Evolutionary conservation across 2,888 invertebrate species (phyloP).

Genomic region (Mimumesa dahlbomi): DNA sequence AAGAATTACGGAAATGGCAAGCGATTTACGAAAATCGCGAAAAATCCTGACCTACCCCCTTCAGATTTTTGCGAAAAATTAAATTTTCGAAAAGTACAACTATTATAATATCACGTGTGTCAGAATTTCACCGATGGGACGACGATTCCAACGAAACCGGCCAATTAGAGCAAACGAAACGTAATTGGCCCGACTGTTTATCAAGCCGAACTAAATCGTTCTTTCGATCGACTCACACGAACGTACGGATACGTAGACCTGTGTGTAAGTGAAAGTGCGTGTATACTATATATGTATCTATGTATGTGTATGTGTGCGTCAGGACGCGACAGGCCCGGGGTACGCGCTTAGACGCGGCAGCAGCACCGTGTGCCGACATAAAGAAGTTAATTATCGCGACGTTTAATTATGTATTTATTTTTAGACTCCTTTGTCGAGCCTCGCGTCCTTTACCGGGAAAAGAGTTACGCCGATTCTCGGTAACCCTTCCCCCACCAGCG

Average conservation of each 20-base stretch:
- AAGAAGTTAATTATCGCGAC: slow-evolving; percentile 77
- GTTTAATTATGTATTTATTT: slow-evolving; percentile 79
- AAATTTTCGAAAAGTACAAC: too few species aligned
- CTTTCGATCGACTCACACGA: too few species aligned
- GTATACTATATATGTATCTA: too few species aligned
- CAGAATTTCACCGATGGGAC: slow-evolving; percentile 8
- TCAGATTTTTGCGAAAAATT: too few species aligned
- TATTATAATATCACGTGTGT: too few species aligned
- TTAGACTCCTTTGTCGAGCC: slow-evolving; percentile 74
- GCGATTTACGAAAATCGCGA: too few species aligned
- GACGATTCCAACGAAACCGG: background rate
- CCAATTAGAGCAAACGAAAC: background rate
- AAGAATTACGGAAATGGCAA: too few species aligned
- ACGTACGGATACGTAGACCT: too few species aligned
- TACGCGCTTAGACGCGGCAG: slow-evolving; percentile 35
- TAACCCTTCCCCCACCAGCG: slow-evolving; percentile 72
- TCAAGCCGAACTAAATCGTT: too few species aligned
- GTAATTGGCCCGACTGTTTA: background rate
- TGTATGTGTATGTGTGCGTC: too few species aligned
- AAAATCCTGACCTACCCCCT: too few species aligned
- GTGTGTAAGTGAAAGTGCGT: too few species aligned
- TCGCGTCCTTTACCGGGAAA: slow-evolving; percentile 68
- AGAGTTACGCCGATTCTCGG: slow-evolving; percentile 76
- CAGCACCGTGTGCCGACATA: slow-evolving; percentile 60
- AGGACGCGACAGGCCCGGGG: background rate